These are phyloP conservation scores for Cuniculus paca DNA, from an alignment of 2,797 vertebrate genomes.

Conservation along the genomic window DNA sequence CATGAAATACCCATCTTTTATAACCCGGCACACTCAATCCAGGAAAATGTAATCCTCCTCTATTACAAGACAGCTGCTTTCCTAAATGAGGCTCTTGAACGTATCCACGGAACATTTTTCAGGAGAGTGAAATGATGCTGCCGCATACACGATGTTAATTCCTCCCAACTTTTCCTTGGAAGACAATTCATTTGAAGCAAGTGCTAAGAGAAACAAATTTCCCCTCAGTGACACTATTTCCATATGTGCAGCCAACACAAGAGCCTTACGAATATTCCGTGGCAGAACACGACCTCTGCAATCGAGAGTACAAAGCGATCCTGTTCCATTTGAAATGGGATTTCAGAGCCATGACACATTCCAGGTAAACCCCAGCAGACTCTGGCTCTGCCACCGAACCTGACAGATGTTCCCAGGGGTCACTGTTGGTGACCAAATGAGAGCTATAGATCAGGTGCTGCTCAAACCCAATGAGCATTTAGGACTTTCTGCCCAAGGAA, in stretches of 20 bases:
- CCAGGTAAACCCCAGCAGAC: slow-evolving; percentile 60
- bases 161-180: slow-evolving; percentile 57
- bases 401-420: slow-evolving; percentile 20
- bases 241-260: slow-evolving; percentile 43
- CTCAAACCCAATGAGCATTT: neutral
- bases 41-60: slow-evolving; percentile 51
- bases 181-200: slow-evolving; percentile 53
- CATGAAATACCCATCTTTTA: slow-evolving; percentile 32
- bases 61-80: slow-evolving; percentile 69
- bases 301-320: slow-evolving; percentile 54
- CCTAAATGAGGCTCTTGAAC: slow-evolving; percentile 63
- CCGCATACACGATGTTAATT: slow-evolving; percentile 46
- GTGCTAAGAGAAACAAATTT: slow-evolving; percentile 58
- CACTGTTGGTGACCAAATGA: neutral
- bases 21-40: slow-evolving; percentile 18
- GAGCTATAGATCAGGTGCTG: neutral
- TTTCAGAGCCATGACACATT: slow-evolving; percentile 41
- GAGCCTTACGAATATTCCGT: slow-evolving; percentile 7
- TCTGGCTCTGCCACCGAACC: slow-evolving; percentile 18
- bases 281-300: slow-evolving; percentile 63
- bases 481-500: slow-evolving; percentile 44
- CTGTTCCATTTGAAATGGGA: slow-evolving; percentile 45
- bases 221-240: slow-evolving; percentile 60
- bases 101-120: slow-evolving; percentile 54
- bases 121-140: slow-evolving; percentile 1